A percentile compares a stretch with the other conserved stretches of the same genome.
Evolutionary conservation across 2,797 vertebrate genomes (phyloP).

Genomic region (Sylvia borin): DNA sequence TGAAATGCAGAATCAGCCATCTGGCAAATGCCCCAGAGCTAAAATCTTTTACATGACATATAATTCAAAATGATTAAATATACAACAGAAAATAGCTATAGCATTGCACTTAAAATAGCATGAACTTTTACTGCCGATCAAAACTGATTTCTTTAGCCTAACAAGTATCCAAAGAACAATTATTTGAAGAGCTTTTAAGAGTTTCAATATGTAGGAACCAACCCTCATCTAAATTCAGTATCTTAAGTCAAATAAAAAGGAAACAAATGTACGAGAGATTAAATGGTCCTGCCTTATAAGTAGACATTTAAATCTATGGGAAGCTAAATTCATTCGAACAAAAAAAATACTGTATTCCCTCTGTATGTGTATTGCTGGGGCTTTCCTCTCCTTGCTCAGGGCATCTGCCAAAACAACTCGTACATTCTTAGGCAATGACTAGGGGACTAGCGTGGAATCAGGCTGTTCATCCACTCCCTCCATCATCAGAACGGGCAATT

Average conservation of each 20-base stretch:
- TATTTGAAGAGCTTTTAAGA: slow-evolving; percentile 74
- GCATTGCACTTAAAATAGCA: slow-evolving; percentile 78
- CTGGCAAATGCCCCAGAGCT: slow-evolving; percentile 84
- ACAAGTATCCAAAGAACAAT: slow-evolving; percentile 76
- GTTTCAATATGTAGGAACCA: slow-evolving; percentile 67
- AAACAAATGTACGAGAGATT: slow-evolving; percentile 58
- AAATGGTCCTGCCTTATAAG: slow-evolving; percentile 43
- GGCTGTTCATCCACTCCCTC: slow-evolving; percentile 42
- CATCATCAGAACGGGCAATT: slow-evolving; percentile 31
- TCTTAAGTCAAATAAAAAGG: slow-evolving; percentile 64
- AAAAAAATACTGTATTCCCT: slow-evolving; percentile 49
- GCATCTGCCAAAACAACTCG: slow-evolving; percentile 62
- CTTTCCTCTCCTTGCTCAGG: slow-evolving; percentile 53
- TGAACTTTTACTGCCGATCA: slow-evolving; percentile 80
- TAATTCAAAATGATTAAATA: slow-evolving; percentile 83
- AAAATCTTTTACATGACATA: slow-evolving; percentile 81
- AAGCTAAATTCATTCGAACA: slow-evolving; percentile 54
- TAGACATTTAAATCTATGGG: slow-evolving; percentile 69
- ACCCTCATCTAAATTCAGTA: slow-evolving; percentile 69
- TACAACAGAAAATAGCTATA: slow-evolving; percentile 80
- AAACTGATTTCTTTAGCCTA: slow-evolving; percentile 76
- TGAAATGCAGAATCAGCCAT: slow-evolving; percentile 83
- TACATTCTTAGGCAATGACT: slow-evolving; percentile 52
- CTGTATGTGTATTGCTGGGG: slow-evolving; percentile 41
- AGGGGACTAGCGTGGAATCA: slow-evolving; percentile 40